Evolutionary conservation across 2,888 invertebrate species (phyloP), one percentile per base, ranked within the genome.

Genomic region (Alloplasta piceator): DNA sequence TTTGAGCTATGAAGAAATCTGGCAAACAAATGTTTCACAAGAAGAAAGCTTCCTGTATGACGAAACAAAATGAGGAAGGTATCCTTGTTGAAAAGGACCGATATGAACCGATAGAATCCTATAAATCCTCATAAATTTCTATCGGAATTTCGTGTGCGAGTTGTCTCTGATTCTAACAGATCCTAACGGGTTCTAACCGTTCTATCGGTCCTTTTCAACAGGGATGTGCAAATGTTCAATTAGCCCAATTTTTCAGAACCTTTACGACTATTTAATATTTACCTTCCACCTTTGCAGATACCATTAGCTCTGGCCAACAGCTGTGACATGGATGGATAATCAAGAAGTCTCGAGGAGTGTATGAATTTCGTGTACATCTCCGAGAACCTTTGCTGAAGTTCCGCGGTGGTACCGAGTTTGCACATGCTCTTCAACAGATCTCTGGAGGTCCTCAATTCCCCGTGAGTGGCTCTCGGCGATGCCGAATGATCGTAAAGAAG

Each of bases 401-500:
- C 94, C 38, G 94, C 94, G 75, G 89, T 87, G 78, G 93, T 93
- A 68, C 94, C 94, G 52, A 94, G 90, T 5, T 90, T 92, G 92
- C 97, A 97, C 91, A 97, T 93, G 86, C 94, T 92, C 88, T 95
- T 96, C 14, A 97, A 92, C 5, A 96, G 94, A 86, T 96, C 95
- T 80, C 96, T 94, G 0, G 96, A 95, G 0, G 95, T 94, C 86
- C 95, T 95, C 36, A 97, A 92, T 87, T 97, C 96, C 0, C 95
- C 95, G 46, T 95, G 94, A 4, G 95, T 95, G 0, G 95, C 95
- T 85, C 95, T 95, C 0, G 94, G 92, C 1, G 95, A 93, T 0
- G 80, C 60, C 1, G 84, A 66, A 87, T 97, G 97, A 88, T 97
- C 95, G 89, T 96, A 98, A 0, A 96, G 91, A 5, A 98, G 92